Evolutionary conservation across 2,888 invertebrate species (phyloP), one percentile per base, ranked within the genome.

Genomic region (Andricus quercusramuli): DNA sequence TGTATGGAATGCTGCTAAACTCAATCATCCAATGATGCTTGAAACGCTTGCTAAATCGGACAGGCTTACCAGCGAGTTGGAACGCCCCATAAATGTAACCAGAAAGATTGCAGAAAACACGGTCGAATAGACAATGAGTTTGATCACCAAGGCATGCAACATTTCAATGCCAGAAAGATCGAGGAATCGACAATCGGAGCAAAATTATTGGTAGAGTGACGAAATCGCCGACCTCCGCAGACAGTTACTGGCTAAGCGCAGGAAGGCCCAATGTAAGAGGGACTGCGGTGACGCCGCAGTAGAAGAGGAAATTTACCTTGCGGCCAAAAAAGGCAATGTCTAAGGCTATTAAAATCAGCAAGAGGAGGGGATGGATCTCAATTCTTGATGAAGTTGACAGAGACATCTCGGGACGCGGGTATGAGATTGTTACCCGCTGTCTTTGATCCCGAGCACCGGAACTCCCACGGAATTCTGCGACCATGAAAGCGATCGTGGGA

Each of bases 371-470:
- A 2, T 79, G 79, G 77, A 15, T 25, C 1, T 29, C 32, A 5
- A 5, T 83, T 1, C n/a, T 56, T 1, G 76, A 76, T 11, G 83
- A 81, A 11, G 56, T 77, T 1, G 77, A 59, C 2, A 17, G 29
- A 13, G 79, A 82, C 51, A 78, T 78, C 13, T 80, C 25, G 25
- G 25, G 25, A 25, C 25, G 25, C 1, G 25, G 25, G 25, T 25
- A 25, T 25, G 25, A 25, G 78, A 37, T 83, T 5, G 81, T 80
- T 0, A 81, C 64, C 0, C 67, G 64, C 41, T 76, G 77, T 15
- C 47, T 83, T 32, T 78, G 66, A 0, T 25, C 25, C 25, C 25
- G 25, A 25, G 25, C 25, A 25, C 77, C 22, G 8, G n/a, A 37
- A 20, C 44, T 13, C 4, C 15, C 44, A 44, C 3, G 4, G 15